A percentile compares a stretch with the other conserved stretches of the same genome.
Conservation (phyloP, 1,140 invertebrate species). For the Trachelipus rathkii region DNA sequence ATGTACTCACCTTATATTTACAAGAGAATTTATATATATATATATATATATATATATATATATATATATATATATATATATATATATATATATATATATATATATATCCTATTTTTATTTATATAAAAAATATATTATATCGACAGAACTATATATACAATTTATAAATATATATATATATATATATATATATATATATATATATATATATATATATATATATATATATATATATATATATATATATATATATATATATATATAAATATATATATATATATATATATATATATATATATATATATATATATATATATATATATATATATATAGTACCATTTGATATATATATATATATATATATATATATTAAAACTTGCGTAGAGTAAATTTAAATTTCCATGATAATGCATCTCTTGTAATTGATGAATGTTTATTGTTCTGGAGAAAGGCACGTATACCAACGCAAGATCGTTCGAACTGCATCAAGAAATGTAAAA, state of each 20-base stretch:
- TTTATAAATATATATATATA: not conserved
- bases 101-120: not conserved
- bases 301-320: slow-evolving; percentile 15
- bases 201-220: slow-evolving; percentile 1
- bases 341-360: slow-evolving; percentile 1
- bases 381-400: too few species aligned
- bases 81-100: slow-evolving; percentile 1
- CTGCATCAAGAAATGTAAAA: too few species aligned
- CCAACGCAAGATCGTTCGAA: too few species aligned
- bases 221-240: slow-evolving; percentile 6
- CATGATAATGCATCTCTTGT: too few species aligned
- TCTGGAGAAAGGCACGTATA: too few species aligned
- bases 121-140: too few species aligned
- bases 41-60: slow-evolving; percentile 1
- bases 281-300: slow-evolving; percentile 9
- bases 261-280: slow-evolving; percentile 5
- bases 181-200: slow-evolving; percentile 3
- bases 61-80: slow-evolving; percentile 2
- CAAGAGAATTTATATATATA: not conserved
- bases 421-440: too few species aligned
- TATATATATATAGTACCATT: slow-evolving; percentile 15
- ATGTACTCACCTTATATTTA: too few species aligned
- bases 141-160: too few species aligned
- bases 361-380: too few species aligned
- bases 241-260: slow-evolving; percentile 3